Conservation (phyloP, 2,888 invertebrate genomes). For the Dyspetes luteomarginatus region DNA sequence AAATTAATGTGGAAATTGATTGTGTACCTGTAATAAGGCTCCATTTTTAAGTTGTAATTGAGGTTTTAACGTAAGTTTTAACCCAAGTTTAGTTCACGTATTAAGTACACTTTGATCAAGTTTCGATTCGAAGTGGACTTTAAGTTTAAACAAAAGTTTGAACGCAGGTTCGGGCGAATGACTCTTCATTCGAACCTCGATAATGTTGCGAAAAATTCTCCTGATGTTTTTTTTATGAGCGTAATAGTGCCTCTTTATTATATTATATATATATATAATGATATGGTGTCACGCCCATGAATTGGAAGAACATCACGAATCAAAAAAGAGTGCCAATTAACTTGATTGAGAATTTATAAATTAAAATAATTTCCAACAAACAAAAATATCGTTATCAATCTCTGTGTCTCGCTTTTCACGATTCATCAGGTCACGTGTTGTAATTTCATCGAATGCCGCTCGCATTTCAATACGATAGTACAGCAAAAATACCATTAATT, state of each 20-base stretch:
- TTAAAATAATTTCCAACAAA: background rate
- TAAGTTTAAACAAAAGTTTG: no score
- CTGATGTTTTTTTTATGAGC: conserved; percentile 8
- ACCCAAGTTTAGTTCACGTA: no score
- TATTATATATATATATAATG: no score
- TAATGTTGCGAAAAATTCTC: conserved; percentile 41
- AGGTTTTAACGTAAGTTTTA: no score
- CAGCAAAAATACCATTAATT: background rate
- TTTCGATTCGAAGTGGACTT: no score
- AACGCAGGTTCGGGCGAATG: no score
- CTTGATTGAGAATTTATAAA: background rate
- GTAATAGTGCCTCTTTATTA: conserved; percentile 12
- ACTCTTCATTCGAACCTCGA: background rate
- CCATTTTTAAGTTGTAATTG: no score
- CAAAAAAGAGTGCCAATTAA: background rate
- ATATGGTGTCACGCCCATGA: conserved; percentile 6
- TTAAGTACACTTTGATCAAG: no score
- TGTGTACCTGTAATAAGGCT: no score
- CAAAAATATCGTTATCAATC: background rate
- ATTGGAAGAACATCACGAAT: background rate
- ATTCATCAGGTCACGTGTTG: background rate
- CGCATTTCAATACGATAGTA: conserved; percentile 2
- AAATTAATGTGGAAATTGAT: no score
- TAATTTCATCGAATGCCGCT: conserved; percentile 7
- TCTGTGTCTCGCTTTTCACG: background rate